phyloP scores from a whole-genome alignment of 1,140 invertebrate genomes.

The Uloborus diversus region DNA sequence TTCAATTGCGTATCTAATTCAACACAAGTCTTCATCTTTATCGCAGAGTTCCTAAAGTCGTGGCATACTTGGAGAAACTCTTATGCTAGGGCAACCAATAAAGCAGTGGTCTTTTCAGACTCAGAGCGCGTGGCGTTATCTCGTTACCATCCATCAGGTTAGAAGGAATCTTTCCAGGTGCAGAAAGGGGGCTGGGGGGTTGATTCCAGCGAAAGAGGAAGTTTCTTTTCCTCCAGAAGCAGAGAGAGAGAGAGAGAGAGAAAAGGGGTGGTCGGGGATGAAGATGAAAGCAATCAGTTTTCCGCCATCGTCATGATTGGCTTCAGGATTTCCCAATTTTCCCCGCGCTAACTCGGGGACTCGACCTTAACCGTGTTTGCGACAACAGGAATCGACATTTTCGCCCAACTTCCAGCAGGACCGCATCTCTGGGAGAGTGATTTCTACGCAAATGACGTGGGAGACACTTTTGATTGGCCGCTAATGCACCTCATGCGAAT shows the following conservation, averaged over 20 bases:
- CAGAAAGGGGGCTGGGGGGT: too few relatives aligned
- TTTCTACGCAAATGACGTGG: neutral
- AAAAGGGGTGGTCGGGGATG: neutral
- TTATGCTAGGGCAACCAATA: too few relatives aligned
- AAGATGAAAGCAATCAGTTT: conserved; percentile 35
- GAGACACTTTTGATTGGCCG: neutral
- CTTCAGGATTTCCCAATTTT: conserved; percentile 1
- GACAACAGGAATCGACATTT: conserved; percentile 7
- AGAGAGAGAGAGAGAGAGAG: neutral
- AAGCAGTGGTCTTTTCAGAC: neutral
- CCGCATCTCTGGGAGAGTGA: neutral
- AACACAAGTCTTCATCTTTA: too few relatives aligned
- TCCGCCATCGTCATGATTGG: neutral
- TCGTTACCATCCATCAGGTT: too few relatives aligned
- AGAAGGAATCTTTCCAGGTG: too few relatives aligned
- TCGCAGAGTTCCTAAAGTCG: too few relatives aligned
- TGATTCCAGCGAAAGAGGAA: conserved; percentile 3
- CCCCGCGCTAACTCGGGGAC: too few relatives aligned
- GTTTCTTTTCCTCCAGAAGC: conserved; percentile 10
- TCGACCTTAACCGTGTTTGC: conserved; percentile 18
- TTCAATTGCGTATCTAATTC: too few relatives aligned
- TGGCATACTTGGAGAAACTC: too few relatives aligned
- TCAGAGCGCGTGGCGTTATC: too few relatives aligned
- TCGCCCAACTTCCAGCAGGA: neutral
- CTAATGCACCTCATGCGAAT: too few relatives aligned